Conservation (phyloP, 1,140 invertebrate genomes). For the Leguminivora glycinivorella region DNA sequence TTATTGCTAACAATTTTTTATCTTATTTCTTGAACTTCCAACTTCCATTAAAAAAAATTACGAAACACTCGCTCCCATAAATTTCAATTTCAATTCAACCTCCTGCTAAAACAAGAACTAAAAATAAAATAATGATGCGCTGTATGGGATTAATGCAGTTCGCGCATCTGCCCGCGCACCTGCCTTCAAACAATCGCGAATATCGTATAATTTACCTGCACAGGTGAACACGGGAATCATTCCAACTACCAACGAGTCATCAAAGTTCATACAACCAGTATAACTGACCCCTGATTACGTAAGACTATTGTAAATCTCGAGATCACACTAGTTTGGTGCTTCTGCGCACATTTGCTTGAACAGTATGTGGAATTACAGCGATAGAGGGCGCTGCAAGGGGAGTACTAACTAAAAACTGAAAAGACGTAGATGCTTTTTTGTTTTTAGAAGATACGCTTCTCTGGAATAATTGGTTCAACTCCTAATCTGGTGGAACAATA, state of each 20-base stretch:
- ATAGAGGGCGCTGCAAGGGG: not conserved
- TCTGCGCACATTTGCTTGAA: not conserved
- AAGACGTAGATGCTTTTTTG: not conserved
- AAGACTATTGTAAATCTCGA: not conserved
- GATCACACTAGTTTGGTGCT: not conserved
- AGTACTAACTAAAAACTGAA: not conserved
- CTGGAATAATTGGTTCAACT: not conserved
- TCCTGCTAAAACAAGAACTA: not conserved
- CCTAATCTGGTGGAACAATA: not conserved
- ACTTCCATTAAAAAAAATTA: too few species aligned
- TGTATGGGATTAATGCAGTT: conserved; percentile 9
- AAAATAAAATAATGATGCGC: not conserved
- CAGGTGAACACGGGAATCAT: not conserved
- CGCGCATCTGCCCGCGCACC: conserved; percentile 11
- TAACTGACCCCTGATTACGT: not conserved
- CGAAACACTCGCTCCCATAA: not conserved
- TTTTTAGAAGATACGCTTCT: not conserved
- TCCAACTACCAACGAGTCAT: not conserved
- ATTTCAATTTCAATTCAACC: not conserved
- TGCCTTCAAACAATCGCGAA: conserved; percentile 10
- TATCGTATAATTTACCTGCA: conserved; percentile 8
- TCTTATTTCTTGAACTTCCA: too few species aligned
- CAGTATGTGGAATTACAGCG: not conserved
- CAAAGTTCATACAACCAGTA: not conserved
- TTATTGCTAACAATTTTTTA: too few species aligned